Base-by-base conservation (phyloP, 2,113 vertebrate species). In the Sinosuthora webbiana region DNA sequence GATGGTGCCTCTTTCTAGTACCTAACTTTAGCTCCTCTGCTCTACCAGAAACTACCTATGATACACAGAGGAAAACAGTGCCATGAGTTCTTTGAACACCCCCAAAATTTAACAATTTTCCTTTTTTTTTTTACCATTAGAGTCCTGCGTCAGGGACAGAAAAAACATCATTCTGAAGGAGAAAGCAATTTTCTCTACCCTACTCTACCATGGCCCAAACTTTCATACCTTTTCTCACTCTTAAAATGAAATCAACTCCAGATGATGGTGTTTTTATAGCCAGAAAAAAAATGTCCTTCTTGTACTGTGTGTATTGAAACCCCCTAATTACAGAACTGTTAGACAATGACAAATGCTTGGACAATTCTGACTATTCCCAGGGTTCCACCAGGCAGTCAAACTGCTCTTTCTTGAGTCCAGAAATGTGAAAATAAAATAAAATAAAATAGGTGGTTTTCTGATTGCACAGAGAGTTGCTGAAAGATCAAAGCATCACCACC, bases 401-500 rank as follows among this genome's bases (percentile, higher is more conserved):
- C 28, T 81, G 56, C 73, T 90, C 83, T 44, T 83, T 93, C 62
- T 83, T 5, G 16, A 90, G 56, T 75, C 57, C 69, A 87, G 60
- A 92, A 95, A 95, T 1, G 1, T 35, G 33, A 76, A 74, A 60
- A 33, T 87, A 76, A 96, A 93, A 94, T 37, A 71, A 16, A 52
- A 85, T 39, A 86, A 73, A 96, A 93, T 31, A 69, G 69, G 87
- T 57, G 49, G 44, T 73, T 89, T 75, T 83, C 41, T 83, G 42
- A 87, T 15, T 37, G 59, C 75, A 80, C 62, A 63, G 63, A 6
- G 28, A 84, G 62, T 2, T 92, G 71, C 88, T 92, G 83, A 68
- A 87, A 94, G 93, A 93, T 82, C 59, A 60, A 45, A 93, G 92
- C 83, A 68, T 25, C 60, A 65, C 80, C 86, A 77, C 83, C 93